Base-by-base conservation (phyloP, 1,140 invertebrate species). In the Sycophaga agraensis region DNA sequence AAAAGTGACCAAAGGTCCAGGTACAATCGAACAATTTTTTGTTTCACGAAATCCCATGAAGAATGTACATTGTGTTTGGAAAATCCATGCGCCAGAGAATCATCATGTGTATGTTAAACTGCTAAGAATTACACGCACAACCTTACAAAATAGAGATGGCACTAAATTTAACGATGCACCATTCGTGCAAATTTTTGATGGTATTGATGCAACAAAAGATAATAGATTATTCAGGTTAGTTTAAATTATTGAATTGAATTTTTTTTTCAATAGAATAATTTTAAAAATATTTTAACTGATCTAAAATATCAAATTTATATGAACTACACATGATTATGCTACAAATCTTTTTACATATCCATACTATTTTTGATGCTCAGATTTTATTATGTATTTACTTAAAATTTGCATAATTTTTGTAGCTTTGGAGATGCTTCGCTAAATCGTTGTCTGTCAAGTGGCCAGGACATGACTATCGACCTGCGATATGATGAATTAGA, bases 381-480 rank as follows among this genome's bases (percentile, higher is more conserved):
- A n/a, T n/a, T n/a, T n/a, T n/a, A n/a, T n/a, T n/a, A n/a, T n/a
- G n/a, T n/a, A n/a, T 43, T 22, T 8, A 21, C 22, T 19, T 43
- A 6, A 12, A 37, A 37, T 4, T 3, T 4, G n/a, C 3, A 4
- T 31, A 40, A 12, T 53, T 24, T 31, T 28, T 42, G 1, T 6
- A 54, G 37, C 24, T 54, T 42, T 31, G 51, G 39, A 0, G 37
- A 42, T 54, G 8, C 22, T 16, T 19, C 8, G 4, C n/a, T 54
- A 19, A 54, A 54, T 31, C 21, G 17, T 17, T 54, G 51, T 14
- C 19, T 54, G 31, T 54, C 37, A 1, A 54, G 39, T 42, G 51
- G 24, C 17, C 24, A 28, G 24, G 51, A 54, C 31, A 28, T 54
- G 24, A 54, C 19, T 9, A 26, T 54, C 4, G n/a, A 17, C 2